These are phyloP conservation scores for Mohoua ochrocephala DNA, from an alignment of 2,113 vertebrate species.

Conservation along the genomic window DNA sequence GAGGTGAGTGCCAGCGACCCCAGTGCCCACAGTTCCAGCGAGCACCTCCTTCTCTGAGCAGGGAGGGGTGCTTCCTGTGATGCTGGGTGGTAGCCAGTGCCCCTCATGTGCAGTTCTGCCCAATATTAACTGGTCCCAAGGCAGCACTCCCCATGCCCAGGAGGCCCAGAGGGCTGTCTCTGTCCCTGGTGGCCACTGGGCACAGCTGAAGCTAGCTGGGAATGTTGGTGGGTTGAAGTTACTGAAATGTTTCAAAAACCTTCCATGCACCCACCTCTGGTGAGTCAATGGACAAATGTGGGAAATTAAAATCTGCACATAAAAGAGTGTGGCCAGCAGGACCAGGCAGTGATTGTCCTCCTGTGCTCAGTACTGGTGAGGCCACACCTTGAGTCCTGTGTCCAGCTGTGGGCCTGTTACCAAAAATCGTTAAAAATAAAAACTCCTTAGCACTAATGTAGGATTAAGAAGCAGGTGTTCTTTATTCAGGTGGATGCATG, in stretches of 20 bases:
- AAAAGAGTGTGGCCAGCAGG: not conserved
- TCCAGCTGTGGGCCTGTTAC: not conserved
- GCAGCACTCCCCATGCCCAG: not conserved
- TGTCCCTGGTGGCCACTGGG: too few relatives aligned
- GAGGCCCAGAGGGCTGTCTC: not conserved
- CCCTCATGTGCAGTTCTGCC: not conserved
- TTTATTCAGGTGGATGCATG: not conserved
- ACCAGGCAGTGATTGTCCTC: not conserved
- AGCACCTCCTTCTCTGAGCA: not conserved
- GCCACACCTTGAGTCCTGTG: rapidly evolving
- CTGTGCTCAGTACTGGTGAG: not conserved
- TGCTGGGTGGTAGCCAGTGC: not conserved
- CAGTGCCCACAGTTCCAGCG: rapidly evolving
- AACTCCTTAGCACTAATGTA: not conserved
- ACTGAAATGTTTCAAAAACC: not conserved
- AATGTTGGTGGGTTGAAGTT: not conserved
- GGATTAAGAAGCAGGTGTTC: not conserved
- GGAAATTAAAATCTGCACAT: not conserved
- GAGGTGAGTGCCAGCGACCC: not conserved
- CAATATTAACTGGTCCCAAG: not conserved
- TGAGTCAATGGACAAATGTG: not conserved
- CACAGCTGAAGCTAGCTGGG: not conserved
- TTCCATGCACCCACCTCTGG: not conserved
- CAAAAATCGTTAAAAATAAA: not conserved
- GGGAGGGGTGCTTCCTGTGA: not conserved